These are phyloP conservation scores for Aphelinus certus DNA, from an alignment of 1,140 invertebrate genomes.

Conservation along the genomic window DNA sequence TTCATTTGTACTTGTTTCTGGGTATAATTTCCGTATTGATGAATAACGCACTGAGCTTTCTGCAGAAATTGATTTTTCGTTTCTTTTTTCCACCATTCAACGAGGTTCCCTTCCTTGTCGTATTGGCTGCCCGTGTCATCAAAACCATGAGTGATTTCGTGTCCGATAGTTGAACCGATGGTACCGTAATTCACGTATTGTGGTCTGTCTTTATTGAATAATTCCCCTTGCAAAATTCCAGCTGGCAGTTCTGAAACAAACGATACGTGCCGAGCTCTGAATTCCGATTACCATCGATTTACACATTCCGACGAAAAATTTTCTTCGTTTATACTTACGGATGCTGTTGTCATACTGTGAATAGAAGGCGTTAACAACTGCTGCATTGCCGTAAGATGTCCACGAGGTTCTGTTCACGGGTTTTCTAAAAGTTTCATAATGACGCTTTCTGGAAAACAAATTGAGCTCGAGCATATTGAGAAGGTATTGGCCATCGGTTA, in stretches of 20 bases:
- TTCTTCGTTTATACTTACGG: constrained; percentile 84
- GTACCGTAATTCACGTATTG: constrained; percentile 3
- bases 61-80: constrained; percentile 71
- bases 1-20: not conserved
- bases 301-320: constrained; percentile 61
- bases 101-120: constrained; percentile 45
- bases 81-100: constrained; percentile 46
- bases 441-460: constrained; percentile 79
- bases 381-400: constrained; percentile 79
- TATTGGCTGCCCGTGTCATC: not conserved
- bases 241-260: not conserved
- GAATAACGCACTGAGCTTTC: constrained; percentile 73
- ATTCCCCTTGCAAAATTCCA: not conserved
- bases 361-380: constrained; percentile 86
- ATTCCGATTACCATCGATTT: too few relatives aligned
- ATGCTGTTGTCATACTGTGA: constrained; percentile 82
- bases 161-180: not conserved
- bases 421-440: constrained; percentile 79
- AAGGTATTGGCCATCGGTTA: constrained; percentile 76
- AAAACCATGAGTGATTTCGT: constrained; percentile 4
- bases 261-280: not conserved
- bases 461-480: constrained; percentile 80
- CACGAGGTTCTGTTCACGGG: constrained; percentile 87
- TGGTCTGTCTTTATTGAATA: not conserved
- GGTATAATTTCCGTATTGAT: constrained; percentile 69